Percentiles rank a stretch among this genome's conserved stretches.
phyloP scores from a whole-genome alignment of 2,113 vertebrate species.

The Oncorhynchus nerka region DNA sequence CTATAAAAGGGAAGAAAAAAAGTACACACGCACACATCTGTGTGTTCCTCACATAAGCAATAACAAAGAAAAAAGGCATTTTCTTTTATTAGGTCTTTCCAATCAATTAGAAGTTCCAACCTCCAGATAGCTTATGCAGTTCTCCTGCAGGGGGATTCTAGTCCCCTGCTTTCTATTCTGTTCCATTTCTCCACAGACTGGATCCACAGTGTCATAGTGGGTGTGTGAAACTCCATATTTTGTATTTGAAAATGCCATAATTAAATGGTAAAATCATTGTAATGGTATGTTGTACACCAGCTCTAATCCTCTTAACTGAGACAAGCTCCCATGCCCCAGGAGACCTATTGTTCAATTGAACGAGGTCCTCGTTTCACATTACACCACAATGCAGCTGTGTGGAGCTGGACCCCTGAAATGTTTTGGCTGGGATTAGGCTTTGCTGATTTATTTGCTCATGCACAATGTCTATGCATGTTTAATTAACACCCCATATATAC shows the following conservation, averaged over 20 bases:
- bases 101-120: constrained; percentile 17
- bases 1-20: neutral
- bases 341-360: neutral
- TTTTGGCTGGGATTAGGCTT: neutral
- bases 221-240: neutral
- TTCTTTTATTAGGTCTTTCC: constrained; percentile 40
- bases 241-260: neutral
- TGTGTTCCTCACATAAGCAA: neutral
- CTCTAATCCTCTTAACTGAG: neutral
- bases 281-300: neutral
- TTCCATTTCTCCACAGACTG: constrained; percentile 17
- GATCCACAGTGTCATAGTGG: neutral
- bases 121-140: constrained; percentile 34
- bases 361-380: neutral
- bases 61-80: neutral
- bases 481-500: neutral
- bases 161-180: neutral
- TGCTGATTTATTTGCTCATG: neutral
- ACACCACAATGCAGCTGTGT: neutral
- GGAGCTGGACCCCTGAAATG: neutral
- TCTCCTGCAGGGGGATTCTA: neutral
- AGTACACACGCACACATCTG: neutral
- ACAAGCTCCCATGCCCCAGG: neutral
- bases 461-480: neutral
- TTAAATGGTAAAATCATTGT: neutral